phyloP scores from a whole-genome alignment of 2,888 invertebrate species.

The Agrotis ipsilon region DNA sequence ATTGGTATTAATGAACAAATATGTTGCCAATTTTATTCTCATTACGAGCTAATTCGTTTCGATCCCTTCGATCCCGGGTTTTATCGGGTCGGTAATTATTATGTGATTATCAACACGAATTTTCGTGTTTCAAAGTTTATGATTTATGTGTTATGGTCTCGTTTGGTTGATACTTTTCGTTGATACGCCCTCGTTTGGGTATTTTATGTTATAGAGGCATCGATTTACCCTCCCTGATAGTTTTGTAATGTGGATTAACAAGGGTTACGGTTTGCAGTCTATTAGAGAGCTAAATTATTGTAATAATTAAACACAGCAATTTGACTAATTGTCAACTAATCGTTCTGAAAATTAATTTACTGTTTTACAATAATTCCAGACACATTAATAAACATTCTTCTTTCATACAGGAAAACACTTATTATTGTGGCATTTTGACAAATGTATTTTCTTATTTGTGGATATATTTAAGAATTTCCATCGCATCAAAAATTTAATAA shows the following conservation, averaged over 20 bases:
- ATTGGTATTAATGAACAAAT: conserved; percentile 49
- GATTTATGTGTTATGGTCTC: conserved; percentile 86
- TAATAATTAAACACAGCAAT: conserved; percentile 25
- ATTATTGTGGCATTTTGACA: conserved; percentile 56
- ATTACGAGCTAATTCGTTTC: conserved; percentile 65
- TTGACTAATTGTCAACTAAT: conserved; percentile 44
- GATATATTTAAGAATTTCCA: conserved; percentile 52
- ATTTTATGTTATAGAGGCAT: conserved; percentile 50
- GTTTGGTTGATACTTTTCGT: conserved; percentile 57
- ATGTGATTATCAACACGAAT: conserved; percentile 86
- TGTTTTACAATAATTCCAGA: conserved; percentile 41
- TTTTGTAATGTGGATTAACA: conserved; percentile 15
- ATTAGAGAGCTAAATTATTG: no score
- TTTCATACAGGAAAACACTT: conserved; percentile 44
- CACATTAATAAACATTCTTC: conserved; percentile 43
- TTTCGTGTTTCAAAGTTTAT: conserved; percentile 86
- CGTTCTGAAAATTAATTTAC: conserved; percentile 18
- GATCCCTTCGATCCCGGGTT: conserved; percentile 75
- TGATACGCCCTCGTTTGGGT: conserved; percentile 48
- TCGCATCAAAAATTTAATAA: conserved; percentile 50
- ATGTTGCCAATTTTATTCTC: conserved; percentile 61
- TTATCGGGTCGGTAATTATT: conserved; percentile 83
- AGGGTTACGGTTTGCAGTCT: not conserved
- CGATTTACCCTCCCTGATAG: conserved; percentile 39
- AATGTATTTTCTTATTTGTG: conserved; percentile 56